Evolutionary conservation across 2,888 invertebrate species (phyloP).

Genomic region (Iselma pallidipennis): DNA sequence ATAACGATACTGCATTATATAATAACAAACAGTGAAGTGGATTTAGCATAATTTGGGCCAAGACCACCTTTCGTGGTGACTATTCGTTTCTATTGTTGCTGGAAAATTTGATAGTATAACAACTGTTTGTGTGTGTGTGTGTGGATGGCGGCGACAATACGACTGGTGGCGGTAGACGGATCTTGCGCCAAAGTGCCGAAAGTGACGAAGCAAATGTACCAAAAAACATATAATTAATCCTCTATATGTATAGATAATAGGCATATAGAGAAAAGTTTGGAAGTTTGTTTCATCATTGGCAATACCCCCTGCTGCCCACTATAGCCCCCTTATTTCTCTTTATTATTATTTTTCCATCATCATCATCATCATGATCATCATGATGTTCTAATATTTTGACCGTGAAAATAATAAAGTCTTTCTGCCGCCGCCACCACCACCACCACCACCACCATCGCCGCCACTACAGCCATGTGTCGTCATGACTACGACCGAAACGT

Average conservation of each 20-base stretch:
- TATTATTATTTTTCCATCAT: too few species aligned
- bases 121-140: background rate
- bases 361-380: too few species aligned
- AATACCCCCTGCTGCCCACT: background rate
- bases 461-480: constrained; percentile 23
- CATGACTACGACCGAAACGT: constrained; percentile 25
- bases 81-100: background rate
- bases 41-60: too few species aligned
- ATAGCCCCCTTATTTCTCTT: background rate
- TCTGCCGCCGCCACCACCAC: constrained; percentile 21
- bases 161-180: too few species aligned
- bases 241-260: too few species aligned
- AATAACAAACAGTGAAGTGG: too few species aligned
- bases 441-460: background rate
- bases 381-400: constrained; percentile 14
- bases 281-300: too few species aligned
- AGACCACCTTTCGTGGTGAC: background rate
- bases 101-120: background rate
- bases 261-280: too few species aligned
- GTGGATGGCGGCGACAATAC: background rate
- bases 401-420: constrained; percentile 22
- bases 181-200: too few species aligned
- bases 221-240: background rate
- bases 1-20: too few species aligned
- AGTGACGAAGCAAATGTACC: background rate